Evolutionary conservation across 2,888 invertebrate species (phyloP), one percentile per base, ranked within the genome.

Genomic region (Patella pellucida): DNA sequence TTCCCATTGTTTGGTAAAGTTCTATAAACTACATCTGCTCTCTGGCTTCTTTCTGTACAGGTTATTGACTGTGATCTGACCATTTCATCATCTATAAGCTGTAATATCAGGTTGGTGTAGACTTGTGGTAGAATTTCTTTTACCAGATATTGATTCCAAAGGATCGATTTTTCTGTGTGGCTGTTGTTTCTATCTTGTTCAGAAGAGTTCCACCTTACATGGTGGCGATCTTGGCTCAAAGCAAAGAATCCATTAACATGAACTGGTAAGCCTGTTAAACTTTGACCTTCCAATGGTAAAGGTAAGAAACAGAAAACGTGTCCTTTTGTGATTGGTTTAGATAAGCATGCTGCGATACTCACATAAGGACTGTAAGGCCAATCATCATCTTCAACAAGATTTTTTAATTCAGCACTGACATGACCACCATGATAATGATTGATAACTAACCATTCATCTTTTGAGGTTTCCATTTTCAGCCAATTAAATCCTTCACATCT

Each of bases 201-300:
- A 1, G 83, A 81, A 41, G 87, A 82, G 50, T 87, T 85, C 88
- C 88, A 89, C 79, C 88, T 89, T 5, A 90, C 76, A 76, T 88
- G 86, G 27, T 88, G 83, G 27, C 89, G 81, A 77, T 88, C 88
- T 71, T 87, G 87, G 69, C 84, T 87, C 12, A 90, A 75, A 7
- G 88, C 85, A 80, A 89, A 89, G 77, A 82, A 88, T 12, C 88
- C 89, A 78, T 89, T 89, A 15, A 90, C 84, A 78, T 89, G 89
- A 3, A 89, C 82, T 2, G 89, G 89, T 15, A 89, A 82, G 7
- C 90, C 89, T 4, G 89, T 88, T n/a, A 84, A 79, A 69, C 82
- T 83, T 68, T 83, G 77, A 12, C 79, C 77, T 71, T 86, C 86
- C 54, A 82, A 71, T 7, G 89, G 88, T 23, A 90, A 83, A n/a